Evolutionary conservation across 2,888 invertebrate genomes (phyloP), one percentile per base, ranked within the genome.

Genomic region (Drosophila quinaria): DNA sequence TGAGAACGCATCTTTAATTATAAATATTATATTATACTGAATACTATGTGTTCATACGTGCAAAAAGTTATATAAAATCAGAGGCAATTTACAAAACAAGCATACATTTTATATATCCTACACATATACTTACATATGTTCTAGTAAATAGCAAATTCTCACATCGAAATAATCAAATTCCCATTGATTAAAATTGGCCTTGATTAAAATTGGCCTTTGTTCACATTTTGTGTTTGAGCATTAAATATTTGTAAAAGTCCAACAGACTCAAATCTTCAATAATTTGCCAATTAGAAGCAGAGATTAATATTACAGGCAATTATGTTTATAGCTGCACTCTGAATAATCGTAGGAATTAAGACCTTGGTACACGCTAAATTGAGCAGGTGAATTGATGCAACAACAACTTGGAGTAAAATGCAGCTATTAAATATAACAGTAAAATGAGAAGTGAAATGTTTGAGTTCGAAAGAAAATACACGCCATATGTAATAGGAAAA

Each of bases 381-480:
- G 8, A 35, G 17, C 75, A 55, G 50, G 15, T 58, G 64, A 44
- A 49, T 56, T 47, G 19, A 25, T 29, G 35, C 46, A 9, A 52
- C 25, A 49, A 44, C 42, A 56, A 37, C 35, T 49, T 5, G 4
- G 4, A 62, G 44, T 10, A 52, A 59, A 59, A 41, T 17, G 10
- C 13, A 51, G 41, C 56, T 47, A 49, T 59, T 62, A 39, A 61
- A 52, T 51, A 46, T 70, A 74, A 83, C 84, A 42, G 79, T 77
- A 73, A 80, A 68, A 5, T 13, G 47, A 29, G 65, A 51, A 69
- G 15, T 49, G 19, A 44, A 64, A 41, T 44, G 39, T 41, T 39
- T 54, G 35, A 37, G 39, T 11, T 33, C 17, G 42, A 42, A 60
- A 25, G 51, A 46, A 37, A 74, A 46, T 54, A 25, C 37, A 59